Evolutionary conservation across 2,113 vertebrate genomes (phyloP).

Genomic region (Merops nubicus): DNA sequence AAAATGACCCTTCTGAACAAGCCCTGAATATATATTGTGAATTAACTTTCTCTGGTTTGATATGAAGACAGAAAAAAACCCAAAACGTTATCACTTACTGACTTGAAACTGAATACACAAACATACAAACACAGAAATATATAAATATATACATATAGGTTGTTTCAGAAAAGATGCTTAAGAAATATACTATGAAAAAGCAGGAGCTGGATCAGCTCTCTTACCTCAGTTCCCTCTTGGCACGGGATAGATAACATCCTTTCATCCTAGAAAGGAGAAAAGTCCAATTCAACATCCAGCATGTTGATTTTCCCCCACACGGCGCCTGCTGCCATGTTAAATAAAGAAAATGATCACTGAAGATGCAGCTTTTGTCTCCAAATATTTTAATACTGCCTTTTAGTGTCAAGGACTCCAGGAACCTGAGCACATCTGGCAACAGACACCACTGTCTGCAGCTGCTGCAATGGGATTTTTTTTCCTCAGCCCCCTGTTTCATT

Average conservation of each 20-base stretch:
- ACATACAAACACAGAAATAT: background rate
- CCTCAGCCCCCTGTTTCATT: conserved; percentile 65
- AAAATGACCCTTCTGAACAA: conserved; percentile 59
- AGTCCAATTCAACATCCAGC: conserved; percentile 74
- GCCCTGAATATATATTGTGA: conserved; percentile 47
- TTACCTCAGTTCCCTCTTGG: conserved; percentile 78
- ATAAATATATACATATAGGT: background rate
- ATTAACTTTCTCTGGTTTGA: conserved; percentile 66
- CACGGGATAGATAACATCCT: conserved; percentile 66
- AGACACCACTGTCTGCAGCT: conserved; percentile 71
- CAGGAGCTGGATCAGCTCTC: conserved; percentile 63
- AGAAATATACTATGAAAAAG: conserved; percentile 41
- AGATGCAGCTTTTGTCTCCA: conserved; percentile 78
- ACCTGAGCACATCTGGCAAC: conserved; percentile 76
- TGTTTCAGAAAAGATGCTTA: conserved; percentile 56
- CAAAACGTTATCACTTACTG: background rate
- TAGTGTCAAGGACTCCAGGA: conserved; percentile 68
- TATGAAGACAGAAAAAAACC: conserved; percentile 18
- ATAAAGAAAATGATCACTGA: conserved; percentile 80
- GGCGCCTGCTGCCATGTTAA: conserved; percentile 78
- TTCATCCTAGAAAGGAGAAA: conserved; percentile 72
- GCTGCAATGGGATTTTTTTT: conserved; percentile 69
- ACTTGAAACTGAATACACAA: conserved; percentile 39
- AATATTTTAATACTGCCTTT: conserved; percentile 75
- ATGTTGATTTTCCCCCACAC: conserved; percentile 67